Conservation (phyloP, 1,140 invertebrate genomes). For the Cherax destructor region DNA sequence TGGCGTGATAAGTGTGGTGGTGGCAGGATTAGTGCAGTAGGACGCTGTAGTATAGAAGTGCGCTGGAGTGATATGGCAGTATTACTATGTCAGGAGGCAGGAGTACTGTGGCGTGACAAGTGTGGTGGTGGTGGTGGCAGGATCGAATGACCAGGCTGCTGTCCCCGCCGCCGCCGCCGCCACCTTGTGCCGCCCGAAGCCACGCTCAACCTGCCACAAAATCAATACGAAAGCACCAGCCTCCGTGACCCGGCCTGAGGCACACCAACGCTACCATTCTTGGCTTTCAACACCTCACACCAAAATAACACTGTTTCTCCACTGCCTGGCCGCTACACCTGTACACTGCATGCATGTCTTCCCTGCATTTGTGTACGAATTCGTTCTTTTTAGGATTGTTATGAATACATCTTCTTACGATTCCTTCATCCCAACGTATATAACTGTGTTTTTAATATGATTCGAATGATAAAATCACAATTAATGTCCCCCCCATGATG, state of each 20-base stretch:
- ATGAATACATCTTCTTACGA: background rate
- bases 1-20: too few species aligned
- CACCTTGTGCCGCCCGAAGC: conserved; percentile 6
- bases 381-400: background rate
- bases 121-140: too few species aligned
- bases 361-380: background rate
- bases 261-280: background rate
- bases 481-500: too few species aligned
- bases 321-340: too few species aligned
- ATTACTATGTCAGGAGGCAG: too few species aligned
- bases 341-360: background rate
- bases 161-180: background rate
- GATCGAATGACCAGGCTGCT: background rate
- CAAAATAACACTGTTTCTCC: background rate
- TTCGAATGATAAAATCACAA: too few species aligned
- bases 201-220: conserved; percentile 34
- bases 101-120: too few species aligned
- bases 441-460: background rate
- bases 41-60: too few species aligned
- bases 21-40: too few species aligned
- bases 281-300: background rate
- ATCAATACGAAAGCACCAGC: conserved; percentile 39
- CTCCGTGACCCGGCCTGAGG: background rate
- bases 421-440: background rate
- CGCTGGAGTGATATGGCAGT: too few species aligned